Conservation (phyloP, 2,888 invertebrate genomes). For the Synergus gifuensis region DNA sequence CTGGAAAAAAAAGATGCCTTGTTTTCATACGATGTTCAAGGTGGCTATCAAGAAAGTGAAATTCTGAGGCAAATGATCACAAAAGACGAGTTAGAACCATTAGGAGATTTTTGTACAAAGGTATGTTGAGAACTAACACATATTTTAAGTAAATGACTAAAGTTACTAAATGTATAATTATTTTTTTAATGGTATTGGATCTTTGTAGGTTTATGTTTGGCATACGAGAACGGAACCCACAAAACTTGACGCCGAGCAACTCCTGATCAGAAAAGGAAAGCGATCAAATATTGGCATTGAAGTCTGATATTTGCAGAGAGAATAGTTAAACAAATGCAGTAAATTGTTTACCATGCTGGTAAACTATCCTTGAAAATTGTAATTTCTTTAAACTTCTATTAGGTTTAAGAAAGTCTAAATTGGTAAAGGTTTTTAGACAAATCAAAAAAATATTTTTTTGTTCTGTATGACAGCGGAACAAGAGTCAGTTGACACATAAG, state of each 20-base stretch:
- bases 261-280: conserved; percentile 79
- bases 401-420: too few species aligned
- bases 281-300: conserved; percentile 82
- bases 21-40: conserved; percentile 91
- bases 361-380: too few species aligned
- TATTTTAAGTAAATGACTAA: neutral
- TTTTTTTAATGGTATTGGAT: conserved; percentile 71
- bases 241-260: conserved; percentile 84
- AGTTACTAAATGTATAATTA: neutral
- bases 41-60: conserved; percentile 94
- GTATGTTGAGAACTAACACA: conserved; percentile 69
- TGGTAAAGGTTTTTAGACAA: too few species aligned
- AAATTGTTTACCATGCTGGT: too few species aligned
- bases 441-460: too few species aligned
- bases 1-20: conserved; percentile 85
- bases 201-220: conserved; percentile 93
- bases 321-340: conserved; percentile 47
- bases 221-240: conserved; percentile 97
- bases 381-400: too few species aligned
- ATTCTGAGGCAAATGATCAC: conserved; percentile 87
- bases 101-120: conserved; percentile 94
- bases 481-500: neutral
- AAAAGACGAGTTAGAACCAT: conserved; percentile 90
- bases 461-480: neutral
- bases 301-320: conserved; percentile 75